Base-by-base conservation (phyloP, 2,888 invertebrate species). In the Rhopalosiphum nymphaeae region DNA sequence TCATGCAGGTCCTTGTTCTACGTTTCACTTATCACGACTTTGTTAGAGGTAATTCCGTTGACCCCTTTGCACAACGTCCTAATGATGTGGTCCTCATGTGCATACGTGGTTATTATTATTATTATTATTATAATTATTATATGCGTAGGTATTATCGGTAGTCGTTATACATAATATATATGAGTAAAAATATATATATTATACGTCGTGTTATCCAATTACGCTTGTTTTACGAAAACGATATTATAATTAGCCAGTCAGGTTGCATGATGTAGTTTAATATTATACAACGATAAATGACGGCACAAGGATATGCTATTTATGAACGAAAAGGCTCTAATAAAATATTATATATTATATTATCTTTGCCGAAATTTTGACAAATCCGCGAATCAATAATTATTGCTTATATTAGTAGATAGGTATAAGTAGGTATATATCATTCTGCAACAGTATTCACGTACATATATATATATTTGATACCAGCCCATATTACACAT, bases 181-280 rank as follows among this genome's bases (percentile, higher is more conserved):
- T 10, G 44, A 53, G 44, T 44, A 44, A 26, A 44, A 44, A 21
- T 78, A 78, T 78, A 36, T 46, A 29, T 86, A 86, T 46, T 57
- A 42, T 57, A 89, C 56, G 44, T 89, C 44, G 29, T 1, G 57
- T 53, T 44, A 42, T 57, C 61, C 90, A 46, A 90, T 61, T 90
- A 67, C 46, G 46, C 46, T 67, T 21, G 49, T 67, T 78, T 49
- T 49, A 90, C 36, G 90, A 67, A 90, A 78, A 90, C 36, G 67
- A 90, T 67, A 90, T 78, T 46, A 78, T 78, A 90, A 67, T 90
- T 46, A 61, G 46, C 46, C n/a, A 11, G 25, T 1, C 46, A 46
- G n/a, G 44, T 44, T 4, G 36, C 36, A 78, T 16, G 78, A 78
- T 78, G 36, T 36, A 78, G 78, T 36, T 78, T 36, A 78, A 78